Base-by-base conservation (phyloP, 2,888 invertebrate species). In the Acleris holmiana region DNA sequence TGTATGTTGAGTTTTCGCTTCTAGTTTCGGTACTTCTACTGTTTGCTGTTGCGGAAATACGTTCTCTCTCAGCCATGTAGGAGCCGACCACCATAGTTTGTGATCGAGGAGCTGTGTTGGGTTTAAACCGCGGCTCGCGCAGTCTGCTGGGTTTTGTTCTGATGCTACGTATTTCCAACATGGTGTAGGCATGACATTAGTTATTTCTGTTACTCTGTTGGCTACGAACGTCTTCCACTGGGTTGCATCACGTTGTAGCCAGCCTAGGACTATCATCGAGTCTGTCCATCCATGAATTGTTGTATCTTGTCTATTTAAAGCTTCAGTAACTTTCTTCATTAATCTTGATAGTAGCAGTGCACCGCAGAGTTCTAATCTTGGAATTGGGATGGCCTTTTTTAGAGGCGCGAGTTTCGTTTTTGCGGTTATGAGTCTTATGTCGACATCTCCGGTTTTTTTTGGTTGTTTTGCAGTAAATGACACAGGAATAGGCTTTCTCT, bases 221-320 rank as follows among this genome's bases (percentile, higher is more conserved):
- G 68, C 68, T 3, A 71, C 69, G 44, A 69, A 72, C 17, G 61
- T 8, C 18, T 71, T 70, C 71, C 71, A 73, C 23, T 53, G 44
- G 17, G 29, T 25, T 17, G 62, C 35, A 7, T 69, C 50, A 44
- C 68, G 61, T 23, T 61, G 15, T 2, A 73, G 48, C 69, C 72
- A 72, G 1, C 67, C 70, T 17, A 71, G 25, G 17, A 62, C 62
- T 4, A 62, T 47, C 61, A 54, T 54, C 7, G 61, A 57, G 25
- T 62, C 56, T 10, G 56, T 50, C 56, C 62, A 62, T 4, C 46
- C 61, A 44, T 48, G 58, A 13, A 49, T 54, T 46, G 17, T 13
- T 17, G 54, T 58, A 2, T 15, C 23, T 35, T 47, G 35, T 13
- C 41, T 19, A 6, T 19, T 17, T 21, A 46, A 23, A 7, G 19